A percentile compares a stretch with the other conserved stretches of the same genome.
phyloP scores from a whole-genome alignment of 2,888 invertebrate species.

The Auanema freiburgensis region DNA sequence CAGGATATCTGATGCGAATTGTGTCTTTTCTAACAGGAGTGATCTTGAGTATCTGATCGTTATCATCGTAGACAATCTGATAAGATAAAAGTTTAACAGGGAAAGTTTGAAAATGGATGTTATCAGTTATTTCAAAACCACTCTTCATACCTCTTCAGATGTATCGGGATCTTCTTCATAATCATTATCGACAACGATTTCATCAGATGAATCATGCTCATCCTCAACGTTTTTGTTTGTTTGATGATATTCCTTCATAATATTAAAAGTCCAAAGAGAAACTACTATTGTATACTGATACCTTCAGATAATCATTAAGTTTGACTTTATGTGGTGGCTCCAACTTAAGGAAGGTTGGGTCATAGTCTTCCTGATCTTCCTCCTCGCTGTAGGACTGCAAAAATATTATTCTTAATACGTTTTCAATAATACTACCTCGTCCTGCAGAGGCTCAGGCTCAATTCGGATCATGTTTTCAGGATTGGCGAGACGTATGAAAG shows the following conservation, averaged over 20 bases:
- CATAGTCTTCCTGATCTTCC: too few species aligned
- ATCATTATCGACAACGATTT: constrained; percentile 16
- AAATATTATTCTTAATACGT: too few species aligned
- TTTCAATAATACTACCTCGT: too few species aligned
- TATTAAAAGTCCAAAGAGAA: too few species aligned
- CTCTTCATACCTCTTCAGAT: background rate
- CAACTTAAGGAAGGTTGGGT: too few species aligned
- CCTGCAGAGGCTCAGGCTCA: too few species aligned
- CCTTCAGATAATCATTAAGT: too few species aligned
- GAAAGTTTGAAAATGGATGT: background rate
- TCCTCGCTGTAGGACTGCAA: too few species aligned
- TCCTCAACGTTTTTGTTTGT: too few species aligned
- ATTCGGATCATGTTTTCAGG: constrained; percentile 3
- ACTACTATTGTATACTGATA: too few species aligned
- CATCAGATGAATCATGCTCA: constrained; percentile 14
- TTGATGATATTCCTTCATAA: too few species aligned
- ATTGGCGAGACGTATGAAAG: background rate
- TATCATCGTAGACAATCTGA: constrained; percentile 25
- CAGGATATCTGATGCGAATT: background rate
- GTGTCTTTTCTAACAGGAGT: constrained; percentile 21
- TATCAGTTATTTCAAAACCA: background rate
- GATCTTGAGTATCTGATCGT: constrained; percentile 23
- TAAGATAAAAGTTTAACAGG: background rate
- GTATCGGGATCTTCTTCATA: constrained; percentile 20
- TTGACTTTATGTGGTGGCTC: too few species aligned